These are phyloP conservation scores for Saccostrea glomerata DNA, from an alignment of 1,140 invertebrate genomes.

Conservation along the genomic window DNA sequence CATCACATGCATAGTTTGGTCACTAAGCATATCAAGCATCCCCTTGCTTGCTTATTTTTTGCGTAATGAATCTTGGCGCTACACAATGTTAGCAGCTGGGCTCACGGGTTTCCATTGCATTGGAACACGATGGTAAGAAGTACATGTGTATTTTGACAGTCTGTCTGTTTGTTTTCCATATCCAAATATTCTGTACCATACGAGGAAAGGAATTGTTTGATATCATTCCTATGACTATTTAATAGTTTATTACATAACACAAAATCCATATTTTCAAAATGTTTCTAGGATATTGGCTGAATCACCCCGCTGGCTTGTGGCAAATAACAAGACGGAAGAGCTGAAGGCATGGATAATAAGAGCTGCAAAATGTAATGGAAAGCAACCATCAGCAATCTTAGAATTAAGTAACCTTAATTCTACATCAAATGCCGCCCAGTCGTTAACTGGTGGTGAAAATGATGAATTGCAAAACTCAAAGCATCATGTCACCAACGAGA, in stretches of 20 bases:
- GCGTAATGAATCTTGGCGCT: not conserved
- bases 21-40: not conserved
- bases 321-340: not conserved
- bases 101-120: not conserved
- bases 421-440: not conserved
- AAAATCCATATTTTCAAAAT: not conserved
- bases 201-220: no score
- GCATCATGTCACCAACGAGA: not conserved
- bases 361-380: not conserved
- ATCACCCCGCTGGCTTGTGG: not conserved
- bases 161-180: no score
- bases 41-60: not conserved
- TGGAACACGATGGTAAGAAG: not conserved
- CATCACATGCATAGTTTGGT: not conserved
- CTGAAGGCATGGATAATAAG: not conserved
- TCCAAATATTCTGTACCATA: no score
- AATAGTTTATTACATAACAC: no score
- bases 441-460: not conserved
- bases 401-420: not conserved
- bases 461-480: not conserved
- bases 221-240: no score
- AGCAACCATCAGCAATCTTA: not conserved
- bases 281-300: not conserved
- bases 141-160: no score
- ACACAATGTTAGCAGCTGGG: not conserved